Conservation (phyloP, 2,888 invertebrate species). For the Lissocephala sabroskyi region DNA sequence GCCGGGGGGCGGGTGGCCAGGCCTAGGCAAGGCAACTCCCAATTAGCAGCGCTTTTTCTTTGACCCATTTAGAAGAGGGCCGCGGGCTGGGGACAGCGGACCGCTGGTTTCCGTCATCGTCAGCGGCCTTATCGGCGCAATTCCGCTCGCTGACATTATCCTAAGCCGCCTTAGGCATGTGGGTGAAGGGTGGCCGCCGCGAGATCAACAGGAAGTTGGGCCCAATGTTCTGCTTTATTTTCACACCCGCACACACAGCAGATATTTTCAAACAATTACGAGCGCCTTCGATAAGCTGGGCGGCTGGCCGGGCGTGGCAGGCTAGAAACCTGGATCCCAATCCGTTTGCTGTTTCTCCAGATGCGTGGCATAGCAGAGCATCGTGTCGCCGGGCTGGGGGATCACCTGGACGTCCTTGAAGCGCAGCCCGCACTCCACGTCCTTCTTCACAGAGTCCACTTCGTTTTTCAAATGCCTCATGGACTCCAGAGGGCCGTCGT, state of each 20-base stretch:
- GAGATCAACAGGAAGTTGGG: conserved; percentile 56
- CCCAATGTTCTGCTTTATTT: conserved; percentile 40
- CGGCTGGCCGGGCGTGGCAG: neutral
- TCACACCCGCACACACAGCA: conserved; percentile 48
- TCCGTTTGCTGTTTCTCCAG: conserved; percentile 78
- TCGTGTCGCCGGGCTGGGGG: conserved; percentile 82
- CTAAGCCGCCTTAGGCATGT: conserved; percentile 58
- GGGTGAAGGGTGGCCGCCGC: conserved; percentile 66
- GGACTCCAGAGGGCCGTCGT: conserved; percentile 82
- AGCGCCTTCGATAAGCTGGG: conserved; percentile 4
- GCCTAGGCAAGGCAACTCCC: conserved; percentile 12
- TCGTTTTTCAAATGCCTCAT: conserved; percentile 93
- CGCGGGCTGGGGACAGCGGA: neutral
- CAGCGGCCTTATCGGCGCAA: neutral
- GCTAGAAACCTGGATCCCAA: conserved; percentile 91
- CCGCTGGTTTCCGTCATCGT: neutral
- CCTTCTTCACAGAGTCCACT: conserved; percentile 85
- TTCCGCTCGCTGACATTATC: conserved; percentile 68
- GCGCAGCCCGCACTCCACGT: conserved; percentile 91
- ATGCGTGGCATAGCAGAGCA: conserved; percentile 83
- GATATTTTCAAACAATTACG: conserved; percentile 23
- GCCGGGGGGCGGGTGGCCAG: neutral
- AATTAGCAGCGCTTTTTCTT: conserved; percentile 60
- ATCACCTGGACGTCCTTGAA: conserved; percentile 78
- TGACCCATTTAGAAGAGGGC: conserved; percentile 46